Conservation (phyloP, 2,797 vertebrate species). For the Lateolabrax maculatus region DNA sequence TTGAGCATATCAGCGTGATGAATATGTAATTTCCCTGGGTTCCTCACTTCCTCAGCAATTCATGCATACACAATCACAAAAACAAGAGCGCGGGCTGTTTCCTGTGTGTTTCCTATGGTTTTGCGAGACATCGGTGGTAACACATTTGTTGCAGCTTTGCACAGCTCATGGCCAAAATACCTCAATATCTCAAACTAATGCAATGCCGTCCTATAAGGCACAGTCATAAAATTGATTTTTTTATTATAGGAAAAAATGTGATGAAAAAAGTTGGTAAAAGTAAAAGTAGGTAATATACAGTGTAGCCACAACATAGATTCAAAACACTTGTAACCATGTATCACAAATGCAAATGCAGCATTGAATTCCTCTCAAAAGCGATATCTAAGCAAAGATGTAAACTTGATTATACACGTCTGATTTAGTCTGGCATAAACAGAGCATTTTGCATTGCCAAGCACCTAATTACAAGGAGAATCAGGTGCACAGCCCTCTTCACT, state of each 20-base stretch:
- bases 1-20: constrained; percentile 57
- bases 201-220: background rate
- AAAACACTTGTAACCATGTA: constrained; percentile 16
- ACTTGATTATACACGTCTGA: constrained; percentile 37
- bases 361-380: background rate
- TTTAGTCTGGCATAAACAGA: constrained; percentile 42
- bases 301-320: background rate
- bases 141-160: constrained; percentile 21
- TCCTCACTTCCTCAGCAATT: constrained; percentile 48
- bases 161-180: constrained; percentile 25
- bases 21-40: constrained; percentile 70
- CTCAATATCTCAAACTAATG: constrained; percentile 4
- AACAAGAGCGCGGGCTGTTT: constrained; percentile 54
- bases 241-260: background rate
- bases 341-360: constrained; percentile 4
- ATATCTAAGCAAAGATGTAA: constrained; percentile 9
- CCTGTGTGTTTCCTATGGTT: constrained; percentile 43
- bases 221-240: background rate
- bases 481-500: constrained; percentile 58
- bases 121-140: constrained; percentile 5
- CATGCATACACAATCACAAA: constrained; percentile 62
- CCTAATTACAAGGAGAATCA: constrained; percentile 68
- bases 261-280: background rate
- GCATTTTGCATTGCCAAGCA: constrained; percentile 73
- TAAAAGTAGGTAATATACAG: background rate